Conservation (phyloP, 1,140 invertebrate genomes). For the Melitaea cinxia region DNA sequence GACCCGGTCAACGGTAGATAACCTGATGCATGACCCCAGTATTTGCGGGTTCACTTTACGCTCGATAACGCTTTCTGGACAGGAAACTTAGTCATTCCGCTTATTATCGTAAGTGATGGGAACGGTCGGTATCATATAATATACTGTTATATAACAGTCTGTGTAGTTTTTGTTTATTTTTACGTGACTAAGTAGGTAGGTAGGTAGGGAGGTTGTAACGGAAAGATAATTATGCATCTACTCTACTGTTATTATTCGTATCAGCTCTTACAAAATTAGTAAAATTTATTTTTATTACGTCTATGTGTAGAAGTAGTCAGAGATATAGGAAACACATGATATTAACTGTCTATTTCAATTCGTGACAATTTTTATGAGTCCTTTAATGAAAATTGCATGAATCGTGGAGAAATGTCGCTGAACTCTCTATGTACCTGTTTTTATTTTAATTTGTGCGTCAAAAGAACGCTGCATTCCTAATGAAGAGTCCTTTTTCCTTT, state of each 20-base stretch:
- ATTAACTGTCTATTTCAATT: too few species aligned
- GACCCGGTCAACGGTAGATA: slow-evolving; percentile 55
- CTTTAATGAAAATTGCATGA: slow-evolving; percentile 14
- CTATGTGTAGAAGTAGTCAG: too few species aligned
- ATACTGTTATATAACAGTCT: too few species aligned
- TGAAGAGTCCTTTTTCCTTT: slow-evolving; percentile 18
- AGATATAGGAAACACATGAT: too few species aligned
- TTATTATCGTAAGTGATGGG: slow-evolving; percentile 16
- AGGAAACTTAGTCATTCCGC: slow-evolving; percentile 27
- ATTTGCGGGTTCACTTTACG: slow-evolving; percentile 38
- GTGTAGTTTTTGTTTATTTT: not conserved
- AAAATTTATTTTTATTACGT: too few species aligned
- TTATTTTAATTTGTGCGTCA: slow-evolving; percentile 23
- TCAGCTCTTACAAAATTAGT: too few species aligned
- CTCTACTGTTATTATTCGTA: too few species aligned
- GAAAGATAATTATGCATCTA: too few species aligned
- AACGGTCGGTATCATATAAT: slow-evolving; percentile 4
- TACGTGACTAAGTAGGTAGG: too few species aligned
- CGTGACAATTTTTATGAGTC: slow-evolving; percentile 1
- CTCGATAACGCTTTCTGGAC: slow-evolving; percentile 33
- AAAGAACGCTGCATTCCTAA: slow-evolving; percentile 15
- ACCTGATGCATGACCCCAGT: slow-evolving; percentile 37
- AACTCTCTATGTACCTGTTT: slow-evolving; percentile 30
- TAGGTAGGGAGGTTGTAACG: too few species aligned
- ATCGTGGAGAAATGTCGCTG: slow-evolving; percentile 12